phyloP scores from a whole-genome alignment of 2,888 invertebrate species.

The Idaea aversata region DNA sequence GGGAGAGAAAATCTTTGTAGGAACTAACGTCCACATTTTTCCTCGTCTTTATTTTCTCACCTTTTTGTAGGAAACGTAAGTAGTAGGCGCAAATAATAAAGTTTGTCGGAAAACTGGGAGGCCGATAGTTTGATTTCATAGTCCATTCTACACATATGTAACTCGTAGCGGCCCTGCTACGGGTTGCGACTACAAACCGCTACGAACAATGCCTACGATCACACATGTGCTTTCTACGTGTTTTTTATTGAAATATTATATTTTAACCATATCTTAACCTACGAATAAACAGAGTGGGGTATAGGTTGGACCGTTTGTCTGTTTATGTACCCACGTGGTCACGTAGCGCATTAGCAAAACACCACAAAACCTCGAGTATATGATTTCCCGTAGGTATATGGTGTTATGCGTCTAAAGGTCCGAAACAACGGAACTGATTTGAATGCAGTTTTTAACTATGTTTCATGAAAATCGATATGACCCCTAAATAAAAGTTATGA shows the following conservation, averaged over 20 bases:
- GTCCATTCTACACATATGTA: conserved; percentile 1
- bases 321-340: no score
- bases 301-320: no score
- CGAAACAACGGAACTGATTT: no score
- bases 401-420: no score
- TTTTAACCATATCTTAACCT: no score
- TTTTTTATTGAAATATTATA: neutral
- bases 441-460: no score
- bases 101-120: neutral
- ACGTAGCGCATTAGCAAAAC: no score
- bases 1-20: neutral
- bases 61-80: neutral
- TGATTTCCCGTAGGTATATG: no score
- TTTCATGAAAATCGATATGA: no score
- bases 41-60: neutral
- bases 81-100: neutral
- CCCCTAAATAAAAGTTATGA: no score
- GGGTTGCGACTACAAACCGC: neutral
- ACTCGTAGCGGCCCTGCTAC: neutral
- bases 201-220: neutral
- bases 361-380: no score
- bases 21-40: neutral
- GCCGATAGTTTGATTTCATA: neutral
- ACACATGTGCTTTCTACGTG: neutral
- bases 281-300: no score